Conservation (phyloP, 2,797 vertebrate genomes). For the Hemibagrus guttatus region DNA sequence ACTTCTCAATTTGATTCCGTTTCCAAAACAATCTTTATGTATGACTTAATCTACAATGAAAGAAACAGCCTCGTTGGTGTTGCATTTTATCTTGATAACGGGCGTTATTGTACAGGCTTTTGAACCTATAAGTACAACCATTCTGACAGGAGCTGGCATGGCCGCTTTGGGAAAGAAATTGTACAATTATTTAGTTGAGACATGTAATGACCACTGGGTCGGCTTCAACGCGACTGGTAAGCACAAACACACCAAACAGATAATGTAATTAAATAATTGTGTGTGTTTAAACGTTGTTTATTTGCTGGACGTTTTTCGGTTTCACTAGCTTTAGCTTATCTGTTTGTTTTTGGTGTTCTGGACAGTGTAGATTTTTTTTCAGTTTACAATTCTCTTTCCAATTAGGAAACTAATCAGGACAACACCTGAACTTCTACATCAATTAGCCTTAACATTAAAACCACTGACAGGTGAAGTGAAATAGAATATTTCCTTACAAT, state of each 20-base stretch:
- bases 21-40: background rate
- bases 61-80: constrained; percentile 24
- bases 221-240: constrained; percentile 72
- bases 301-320: background rate
- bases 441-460: too few relatives aligned
- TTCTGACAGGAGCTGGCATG: constrained; percentile 53
- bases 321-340: background rate
- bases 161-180: constrained; percentile 59
- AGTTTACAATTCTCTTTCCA: too few relatives aligned
- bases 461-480: too few relatives aligned
- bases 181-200: constrained; percentile 69
- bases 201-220: constrained; percentile 68
- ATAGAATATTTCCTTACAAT: too few relatives aligned
- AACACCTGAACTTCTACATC: too few relatives aligned
- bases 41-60: constrained; percentile 62
- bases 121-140: constrained; percentile 67
- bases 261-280: too few relatives aligned
- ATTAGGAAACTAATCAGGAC: too few relatives aligned
- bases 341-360: background rate
- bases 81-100: constrained; percentile 39
- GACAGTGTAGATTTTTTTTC: too few relatives aligned
- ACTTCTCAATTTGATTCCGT: background rate
- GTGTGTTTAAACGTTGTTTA: background rate
- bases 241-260: background rate
- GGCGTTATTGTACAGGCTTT: constrained; percentile 59